These are phyloP conservation scores for Microcebus murinus DNA, from an alignment of 2,113 vertebrate species.

Conservation along the genomic window DNA sequence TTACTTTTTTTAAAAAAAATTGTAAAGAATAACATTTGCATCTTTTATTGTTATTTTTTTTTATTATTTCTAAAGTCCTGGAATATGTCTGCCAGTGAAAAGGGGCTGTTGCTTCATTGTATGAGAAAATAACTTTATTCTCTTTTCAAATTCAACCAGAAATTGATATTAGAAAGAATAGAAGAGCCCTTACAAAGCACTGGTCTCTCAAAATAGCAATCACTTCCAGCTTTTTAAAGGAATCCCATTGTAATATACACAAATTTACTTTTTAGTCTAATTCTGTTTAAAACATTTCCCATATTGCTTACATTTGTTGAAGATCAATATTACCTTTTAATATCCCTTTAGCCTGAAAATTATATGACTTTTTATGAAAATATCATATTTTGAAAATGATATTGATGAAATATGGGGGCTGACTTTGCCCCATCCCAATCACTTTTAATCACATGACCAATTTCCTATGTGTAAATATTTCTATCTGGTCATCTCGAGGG, in stretches of 20 bases:
- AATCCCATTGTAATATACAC: not conserved
- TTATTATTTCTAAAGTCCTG: constrained; percentile 79
- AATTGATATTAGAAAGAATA: constrained; percentile 73
- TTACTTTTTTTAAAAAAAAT: constrained; percentile 82
- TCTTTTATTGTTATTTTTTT: constrained; percentile 67
- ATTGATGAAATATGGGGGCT: not conserved
- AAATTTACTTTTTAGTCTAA: constrained; percentile 59
- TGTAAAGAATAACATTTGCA: constrained; percentile 79
- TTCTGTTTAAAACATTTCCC: constrained; percentile 44
- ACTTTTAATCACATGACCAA: not conserved
- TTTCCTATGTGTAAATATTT: not conserved
- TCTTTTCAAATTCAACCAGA: constrained; percentile 73
- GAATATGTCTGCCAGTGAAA: constrained; percentile 79
- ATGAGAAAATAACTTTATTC: constrained; percentile 77
- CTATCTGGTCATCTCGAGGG: not conserved
- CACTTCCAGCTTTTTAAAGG: constrained; percentile 60
- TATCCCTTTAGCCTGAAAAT: not conserved
- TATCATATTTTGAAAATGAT: constrained; percentile 9
- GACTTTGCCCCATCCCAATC: not conserved
- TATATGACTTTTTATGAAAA: not conserved
- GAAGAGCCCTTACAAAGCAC: constrained; percentile 36
- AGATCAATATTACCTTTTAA: not conserved
- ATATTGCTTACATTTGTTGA: not conserved
- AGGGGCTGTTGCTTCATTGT: constrained; percentile 59
- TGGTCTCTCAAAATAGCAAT: not conserved